A percentile compares a stretch with the other conserved stretches of the same genome.
These are phyloP conservation scores for Sebastes wilsoni DNA, from an alignment of 2,797 vertebrate genomes.

Conservation along the genomic window DNA sequence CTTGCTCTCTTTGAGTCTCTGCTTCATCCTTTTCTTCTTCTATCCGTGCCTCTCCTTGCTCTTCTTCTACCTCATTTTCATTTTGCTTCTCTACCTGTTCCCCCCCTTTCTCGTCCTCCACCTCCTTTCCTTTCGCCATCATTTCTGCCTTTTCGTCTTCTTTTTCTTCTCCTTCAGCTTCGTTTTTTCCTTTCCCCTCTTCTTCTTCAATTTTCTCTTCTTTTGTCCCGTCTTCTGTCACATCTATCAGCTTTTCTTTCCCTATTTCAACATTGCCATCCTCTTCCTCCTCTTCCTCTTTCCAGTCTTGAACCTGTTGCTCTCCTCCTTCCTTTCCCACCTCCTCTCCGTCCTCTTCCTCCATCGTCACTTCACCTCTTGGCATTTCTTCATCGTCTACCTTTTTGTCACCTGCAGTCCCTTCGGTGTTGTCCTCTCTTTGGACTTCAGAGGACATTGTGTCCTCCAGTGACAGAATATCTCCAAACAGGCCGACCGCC, in stretches of 20 bases:
- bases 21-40: background rate
- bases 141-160: background rate
- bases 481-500: conserved; percentile 55
- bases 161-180: background rate
- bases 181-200: background rate
- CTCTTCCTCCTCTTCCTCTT: background rate
- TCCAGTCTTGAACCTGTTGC: background rate
- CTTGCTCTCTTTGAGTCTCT: background rate
- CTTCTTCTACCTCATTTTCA: background rate
- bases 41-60: background rate
- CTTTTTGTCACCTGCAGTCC: background rate
- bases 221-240: background rate
- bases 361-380: background rate
- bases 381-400: background rate
- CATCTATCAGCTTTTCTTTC: background rate
- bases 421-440: background rate
- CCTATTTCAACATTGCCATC: background rate
- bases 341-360: background rate
- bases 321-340: background rate
- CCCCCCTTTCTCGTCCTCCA: background rate
- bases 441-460: background rate
- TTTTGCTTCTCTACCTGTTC: rapidly evolving
- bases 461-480: conserved; percentile 57
- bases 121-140: background rate
- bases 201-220: background rate